A percentile compares a stretch with the other conserved stretches of the same genome.
phyloP scores from a whole-genome alignment of 2,113 vertebrate genomes.

The Leptodactylus fuscus region DNA sequence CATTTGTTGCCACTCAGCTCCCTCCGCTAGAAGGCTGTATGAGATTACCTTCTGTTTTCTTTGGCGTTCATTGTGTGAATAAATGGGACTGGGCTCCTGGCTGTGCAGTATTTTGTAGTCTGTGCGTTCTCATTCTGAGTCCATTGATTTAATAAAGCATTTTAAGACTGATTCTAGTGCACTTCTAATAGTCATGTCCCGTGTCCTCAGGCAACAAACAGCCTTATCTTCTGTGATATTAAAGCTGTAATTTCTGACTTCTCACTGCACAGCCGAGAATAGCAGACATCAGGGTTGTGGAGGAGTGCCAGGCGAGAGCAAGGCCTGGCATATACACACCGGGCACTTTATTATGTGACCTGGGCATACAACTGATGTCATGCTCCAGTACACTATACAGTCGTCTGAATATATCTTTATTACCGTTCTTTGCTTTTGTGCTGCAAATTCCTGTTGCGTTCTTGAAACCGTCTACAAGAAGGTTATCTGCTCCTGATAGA shows the following conservation, averaged over 20 bases:
- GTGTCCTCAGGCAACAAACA: slow-evolving; percentile 62
- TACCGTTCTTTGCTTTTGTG: too few species aligned
- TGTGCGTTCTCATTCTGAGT: neutral
- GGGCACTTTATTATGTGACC: neutral
- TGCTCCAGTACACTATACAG: too few species aligned
- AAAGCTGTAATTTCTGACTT: slow-evolving; percentile 79
- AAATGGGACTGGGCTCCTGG: neutral
- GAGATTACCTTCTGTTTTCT: neutral
- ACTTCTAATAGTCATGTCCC: slow-evolving; percentile 63
- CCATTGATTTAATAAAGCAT: slow-evolving; percentile 69
- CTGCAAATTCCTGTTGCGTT: too few species aligned
- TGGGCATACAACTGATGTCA: neutral
- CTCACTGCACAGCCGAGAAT: slow-evolving; percentile 74
- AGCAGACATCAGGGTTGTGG: slow-evolving; percentile 23
- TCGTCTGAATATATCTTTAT: too few species aligned
- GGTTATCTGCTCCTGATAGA: too few species aligned
- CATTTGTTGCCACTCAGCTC: neutral
- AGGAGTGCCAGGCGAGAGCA: too few species aligned
- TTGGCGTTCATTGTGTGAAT: neutral
- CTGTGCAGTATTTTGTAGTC: neutral
- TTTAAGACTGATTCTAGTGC: slow-evolving; percentile 61
- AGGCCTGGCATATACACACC: neutral
- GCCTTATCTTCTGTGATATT: slow-evolving; percentile 72
- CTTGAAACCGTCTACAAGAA: too few species aligned
- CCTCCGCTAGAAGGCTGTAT: neutral